Base-by-base conservation (phyloP, 2,113 vertebrate species). In the Bothrops jararaca region DNA sequence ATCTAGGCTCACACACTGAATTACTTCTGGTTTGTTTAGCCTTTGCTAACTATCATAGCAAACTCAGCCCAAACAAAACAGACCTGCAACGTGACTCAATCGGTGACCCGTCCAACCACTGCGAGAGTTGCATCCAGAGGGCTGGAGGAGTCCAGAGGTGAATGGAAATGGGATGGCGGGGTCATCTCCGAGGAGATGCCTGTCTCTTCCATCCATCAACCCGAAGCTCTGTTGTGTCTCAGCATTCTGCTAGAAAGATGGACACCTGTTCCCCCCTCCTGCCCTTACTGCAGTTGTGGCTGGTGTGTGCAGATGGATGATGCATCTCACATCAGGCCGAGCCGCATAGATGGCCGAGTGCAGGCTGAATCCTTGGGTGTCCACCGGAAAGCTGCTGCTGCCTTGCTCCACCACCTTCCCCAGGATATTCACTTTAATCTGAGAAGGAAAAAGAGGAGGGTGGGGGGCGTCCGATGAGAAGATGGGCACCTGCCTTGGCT, bases 361-460 rank as follows among this genome's bases (percentile, higher is more conserved):
- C n/a, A 99, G 97, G 95, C 98, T 97, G 97, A 99, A 99, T 92
- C 97, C 98, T 0, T 97, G 95, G 0, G 97, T 57, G 34, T 99
- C 98, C 58, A 99, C 98, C 0, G 96, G 95, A n/a, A 99, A 98
- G 95, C 97, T 96, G 93, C 98, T 98, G 97, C 98, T 99, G 93
- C 99, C 99, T 91, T 97, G 98, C 95, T 99, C 99, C 90, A 99
- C 98, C 96, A 99, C 97, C 89, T 99, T 98, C 3, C 99, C 99
- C 95, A 99, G 97, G 90, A 99, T 97, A 23, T 99, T 99, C 97
- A 99, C 99, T 96, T 99, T 99, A n/a, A 99, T 98, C 99, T 99
- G 96, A 4, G 53, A n/a, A 87, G 9, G 1, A 4, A 26, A 1
- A 8, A 2, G 4, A 54, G 10, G 52, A 1, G 1, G 22, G 8